Evolutionary conservation across 2,888 invertebrate species (phyloP), one percentile per base, ranked within the genome.

Genomic region (Ferdinandea cuprea): DNA sequence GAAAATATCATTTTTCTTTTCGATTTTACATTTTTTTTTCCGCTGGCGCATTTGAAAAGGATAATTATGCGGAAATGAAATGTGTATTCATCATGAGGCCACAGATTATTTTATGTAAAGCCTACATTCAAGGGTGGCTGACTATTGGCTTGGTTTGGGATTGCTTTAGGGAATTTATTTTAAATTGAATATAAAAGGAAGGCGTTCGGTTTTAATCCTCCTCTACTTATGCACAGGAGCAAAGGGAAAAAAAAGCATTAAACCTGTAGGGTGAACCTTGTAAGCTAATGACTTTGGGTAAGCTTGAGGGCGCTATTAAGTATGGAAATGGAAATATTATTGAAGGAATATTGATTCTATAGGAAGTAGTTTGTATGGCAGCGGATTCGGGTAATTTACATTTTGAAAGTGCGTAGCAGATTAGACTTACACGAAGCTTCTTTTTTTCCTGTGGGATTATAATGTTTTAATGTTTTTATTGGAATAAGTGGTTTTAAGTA

Each of bases 51-150:
- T 71, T 71, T 48, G 48, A 56, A 50, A 61, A 21, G 46, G 61
- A 77, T 77, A 69, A 77, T 71, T 77, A 71, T 56, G 46, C 71
- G 77, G 77, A 77, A 77, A 71, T 48, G 56, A 71, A 77, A 77
- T 77, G 71, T 71, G 40, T 56, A 76, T 59, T 76, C 52, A 69
- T 69, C 61, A 61, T 30, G 54, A 19, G 44, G 9, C 28, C 13
- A 46, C 35, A 50, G 73, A 63, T 73, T 73, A 54, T 54, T 35
- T 21, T 21, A 54, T 54, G 30, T 35, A 54, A 65, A 40, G 35
- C 52, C 44, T 72, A 40, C 40, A 50, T 21, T 15, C 35, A 40
- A 21, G 42, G 28, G 19, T 46, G 8, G 13, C 21, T 25, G n/a
- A n/a, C n/a, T n/a, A n/a, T n/a, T n/a, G n/a, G n/a, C n/a, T n/a